These are phyloP conservation scores for Drosophila maculinotata DNA, from an alignment of 2,888 invertebrate species.

Conservation along the genomic window DNA sequence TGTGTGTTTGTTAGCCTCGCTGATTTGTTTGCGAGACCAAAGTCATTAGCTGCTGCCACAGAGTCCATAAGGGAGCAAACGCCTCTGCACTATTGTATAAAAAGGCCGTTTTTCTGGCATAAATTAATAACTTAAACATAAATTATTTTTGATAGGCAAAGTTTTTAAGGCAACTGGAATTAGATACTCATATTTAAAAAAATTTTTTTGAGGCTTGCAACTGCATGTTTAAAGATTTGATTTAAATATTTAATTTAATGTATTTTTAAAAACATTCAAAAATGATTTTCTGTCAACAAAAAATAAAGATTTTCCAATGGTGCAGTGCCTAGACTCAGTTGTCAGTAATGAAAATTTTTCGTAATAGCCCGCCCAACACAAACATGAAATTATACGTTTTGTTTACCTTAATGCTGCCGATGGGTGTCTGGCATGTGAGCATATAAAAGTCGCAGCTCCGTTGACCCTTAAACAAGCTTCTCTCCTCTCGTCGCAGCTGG, in stretches of 20 bases:
- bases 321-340: conserved; percentile 44
- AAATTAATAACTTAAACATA: no score
- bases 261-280: no score
- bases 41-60: conserved; percentile 59
- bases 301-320: no score
- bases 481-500: conserved; percentile 14
- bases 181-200: no score
- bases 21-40: conserved; percentile 52
- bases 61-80: conserved; percentile 51
- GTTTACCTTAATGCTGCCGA: conserved; percentile 37
- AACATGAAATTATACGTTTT: conserved; percentile 68
- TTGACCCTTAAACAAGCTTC: conserved; percentile 22
- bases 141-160: no score
- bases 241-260: no score
- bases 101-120: no score
- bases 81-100: not conserved
- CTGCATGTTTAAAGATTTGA: no score
- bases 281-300: no score
- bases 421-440: conserved; percentile 19
- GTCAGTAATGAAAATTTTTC: conserved; percentile 60
- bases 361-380: conserved; percentile 35
- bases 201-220: no score
- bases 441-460: not conserved
- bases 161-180: no score
- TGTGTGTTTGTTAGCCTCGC: conserved; percentile 35